Evolutionary conservation across 2,888 invertebrate genomes (phyloP), one percentile per base, ranked within the genome.

Genomic region (Plemyria rubiginata): DNA sequence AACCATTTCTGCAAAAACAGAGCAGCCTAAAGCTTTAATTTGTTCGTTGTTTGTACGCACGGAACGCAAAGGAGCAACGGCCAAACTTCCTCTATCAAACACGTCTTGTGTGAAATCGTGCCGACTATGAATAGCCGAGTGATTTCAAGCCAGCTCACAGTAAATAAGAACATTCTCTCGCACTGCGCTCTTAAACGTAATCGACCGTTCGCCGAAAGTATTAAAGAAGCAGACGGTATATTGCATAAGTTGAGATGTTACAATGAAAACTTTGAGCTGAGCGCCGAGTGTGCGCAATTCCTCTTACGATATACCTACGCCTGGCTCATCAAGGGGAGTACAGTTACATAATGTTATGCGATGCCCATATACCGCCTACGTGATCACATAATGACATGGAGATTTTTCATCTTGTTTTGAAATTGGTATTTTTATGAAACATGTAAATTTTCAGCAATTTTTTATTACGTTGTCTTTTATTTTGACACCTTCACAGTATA

Each of bases 191-290:
- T 92, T 91, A 92, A 90, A 86, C 80, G 89, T 88, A 92, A 92
- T 92, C 92, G 92, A 91, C 88, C 91, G 90, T 84, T 71, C 83
- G 81, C 83, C 83, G 86, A 90, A 92, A 91, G 92, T 91, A 91
- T 91, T 89, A 91, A 90, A 88, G 88, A 87, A 88, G 87, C 88
- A 86, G 85, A 88, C 87, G 87, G 83, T 87, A 90, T 91, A 92
- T 90, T 90, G 90, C 91, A 87, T 88, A 92, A 92, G 91, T 92
- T 92, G 84, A 85, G 88, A 88, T 88, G 88, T 91, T 83, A 90
- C 90, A 91, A 86, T 90, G 90, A 83, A 91, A 92, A 91, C 85
- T 91, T 91, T 83, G 86, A 82, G 82, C 80, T 81, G 80, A 84
- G 84, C 86, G 82, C 84, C 87, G 83, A 89, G 88, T 90, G 90